Base-by-base conservation (phyloP, 2,888 invertebrate genomes). In the Torymus auratus region DNA sequence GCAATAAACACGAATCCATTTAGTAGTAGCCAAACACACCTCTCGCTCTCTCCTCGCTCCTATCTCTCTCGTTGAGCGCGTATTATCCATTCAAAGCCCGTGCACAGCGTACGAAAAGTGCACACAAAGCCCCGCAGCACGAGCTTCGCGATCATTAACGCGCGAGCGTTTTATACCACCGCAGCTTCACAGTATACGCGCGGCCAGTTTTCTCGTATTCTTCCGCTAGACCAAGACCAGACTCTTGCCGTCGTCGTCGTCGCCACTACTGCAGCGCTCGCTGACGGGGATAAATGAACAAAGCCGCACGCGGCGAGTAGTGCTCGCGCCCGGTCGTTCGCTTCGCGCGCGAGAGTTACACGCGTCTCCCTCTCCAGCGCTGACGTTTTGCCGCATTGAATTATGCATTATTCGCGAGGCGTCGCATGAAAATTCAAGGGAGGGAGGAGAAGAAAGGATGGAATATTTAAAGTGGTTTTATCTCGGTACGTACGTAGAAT, bases 391-490 rank as follows among this genome's bases (percentile, higher is more conserved):
- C 67, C 80, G 74, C 77, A 80, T 80, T 82, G 82, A 82, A 82
- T 82, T 80, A 82, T 82, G 82, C 82, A 82, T 79, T 77, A 67
- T 76, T 75, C 78, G 76, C 28, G 61, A 23, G 67, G 28, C 58
- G 64, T 61, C 41, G 41, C 78, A 77, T 76, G 82, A 79, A 82
- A 80, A 73, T 82, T 82, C 76, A 77, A 68, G 62, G 62, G 20
- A 60, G 13, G 15, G 23, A 7, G 3, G 28, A 28, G 28, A 28
- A 28, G 28, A 28, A 41, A 41, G 41, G 41, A 71, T n/a, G 72
- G 82, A 82, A 82, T 82, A 82, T 79, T 82, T 77, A 82, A 82
- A 79, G 79, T 69, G 50, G 55, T 76, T 77, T 79, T 82, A 73
- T 76, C 73, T 82, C 65, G 58, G 78, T 56, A 68, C 70, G 58